Conservation (phyloP, 2,888 invertebrate species). For the Argynnis bischoffii region DNA sequence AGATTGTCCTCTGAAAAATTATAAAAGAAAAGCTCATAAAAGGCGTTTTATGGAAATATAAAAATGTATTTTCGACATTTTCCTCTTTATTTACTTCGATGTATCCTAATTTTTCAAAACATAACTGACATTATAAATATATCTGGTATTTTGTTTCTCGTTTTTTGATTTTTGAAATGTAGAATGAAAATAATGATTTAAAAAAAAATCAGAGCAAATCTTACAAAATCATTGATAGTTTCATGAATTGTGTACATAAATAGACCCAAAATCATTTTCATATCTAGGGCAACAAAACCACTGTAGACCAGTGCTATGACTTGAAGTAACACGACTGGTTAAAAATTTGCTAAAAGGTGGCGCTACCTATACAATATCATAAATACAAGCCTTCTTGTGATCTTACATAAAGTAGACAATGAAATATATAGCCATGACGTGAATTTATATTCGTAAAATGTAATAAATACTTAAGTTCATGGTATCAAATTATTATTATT, state of each 20-base stretch:
- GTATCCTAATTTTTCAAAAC: conserved; percentile 7
- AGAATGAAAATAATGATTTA: conserved; percentile 19
- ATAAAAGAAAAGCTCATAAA: conserved; percentile 16
- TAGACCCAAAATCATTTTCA: conserved; percentile 7
- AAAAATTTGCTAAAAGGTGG: no score
- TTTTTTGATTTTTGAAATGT: conserved; percentile 1
- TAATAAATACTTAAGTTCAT: no score
- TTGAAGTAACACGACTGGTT: no score
- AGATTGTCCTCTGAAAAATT: conserved; percentile 21
- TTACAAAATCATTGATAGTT: not conserved
- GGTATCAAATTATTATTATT: no score
- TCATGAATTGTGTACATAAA: conserved; percentile 18
- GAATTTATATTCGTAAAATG: no score
- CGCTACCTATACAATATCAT: no score
- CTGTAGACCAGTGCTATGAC: not conserved
- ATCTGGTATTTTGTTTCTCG: not conserved
- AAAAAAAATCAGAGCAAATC: conserved; percentile 12
- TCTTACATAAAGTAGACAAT: no score
- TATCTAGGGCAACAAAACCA: no score
- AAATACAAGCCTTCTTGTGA: no score
- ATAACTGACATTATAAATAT: conserved; percentile 8
- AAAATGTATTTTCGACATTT: conserved; percentile 18
- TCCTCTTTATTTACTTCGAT: conserved; percentile 20
- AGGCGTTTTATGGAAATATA: conserved; percentile 27
- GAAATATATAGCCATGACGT: no score